Evolutionary conservation across 1,140 invertebrate species (phyloP).

Genomic region (Rhyzopertha dominica): DNA sequence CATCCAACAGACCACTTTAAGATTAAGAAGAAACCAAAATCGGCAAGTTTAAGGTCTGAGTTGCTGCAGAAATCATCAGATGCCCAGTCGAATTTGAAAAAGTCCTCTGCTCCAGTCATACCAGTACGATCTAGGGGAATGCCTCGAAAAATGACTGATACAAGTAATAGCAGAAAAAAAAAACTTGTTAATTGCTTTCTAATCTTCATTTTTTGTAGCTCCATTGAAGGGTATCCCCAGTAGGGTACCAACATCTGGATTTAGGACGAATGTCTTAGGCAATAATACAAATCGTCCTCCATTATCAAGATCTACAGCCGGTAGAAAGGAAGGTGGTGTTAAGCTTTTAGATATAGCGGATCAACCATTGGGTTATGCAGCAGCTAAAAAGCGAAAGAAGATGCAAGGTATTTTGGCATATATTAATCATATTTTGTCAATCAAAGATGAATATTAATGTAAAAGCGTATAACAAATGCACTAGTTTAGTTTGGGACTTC

Average conservation of each 20-base stretch:
- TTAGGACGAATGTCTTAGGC: slow-evolving; percentile 56
- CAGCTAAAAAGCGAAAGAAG: slow-evolving; percentile 54
- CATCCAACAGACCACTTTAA: slow-evolving; percentile 84
- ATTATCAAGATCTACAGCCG: slow-evolving; percentile 49
- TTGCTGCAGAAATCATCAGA: slow-evolving; percentile 87
- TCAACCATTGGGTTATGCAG: slow-evolving; percentile 71
- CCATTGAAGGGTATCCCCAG: slow-evolving; percentile 87
- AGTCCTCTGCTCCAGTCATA: slow-evolving; percentile 80
- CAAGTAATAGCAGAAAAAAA: slow-evolving; percentile 68
- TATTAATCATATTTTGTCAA: background rate
- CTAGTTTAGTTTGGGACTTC: background rate
- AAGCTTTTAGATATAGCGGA: slow-evolving; percentile 91
- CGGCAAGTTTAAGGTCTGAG: slow-evolving; percentile 82
- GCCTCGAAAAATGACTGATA: slow-evolving; percentile 95
- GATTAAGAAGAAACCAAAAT: slow-evolving; percentile 92
- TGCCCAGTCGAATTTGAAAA: slow-evolving; percentile 83
- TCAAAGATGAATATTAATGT: slow-evolving; percentile 1
- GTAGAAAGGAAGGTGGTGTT: slow-evolving; percentile 82
- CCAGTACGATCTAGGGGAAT: slow-evolving; percentile 88
- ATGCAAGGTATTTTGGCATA: slow-evolving; percentile 54
- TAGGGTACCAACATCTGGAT: slow-evolving; percentile 63
- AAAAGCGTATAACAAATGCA: too few species aligned
- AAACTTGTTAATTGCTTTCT: background rate
- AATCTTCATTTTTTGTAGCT: slow-evolving; percentile 52
- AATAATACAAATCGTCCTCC: slow-evolving; percentile 46